Evolutionary conservation across 2,797 vertebrate genomes (phyloP), one percentile per base, ranked within the genome.

Genomic region (Synanceia verrucosa): DNA sequence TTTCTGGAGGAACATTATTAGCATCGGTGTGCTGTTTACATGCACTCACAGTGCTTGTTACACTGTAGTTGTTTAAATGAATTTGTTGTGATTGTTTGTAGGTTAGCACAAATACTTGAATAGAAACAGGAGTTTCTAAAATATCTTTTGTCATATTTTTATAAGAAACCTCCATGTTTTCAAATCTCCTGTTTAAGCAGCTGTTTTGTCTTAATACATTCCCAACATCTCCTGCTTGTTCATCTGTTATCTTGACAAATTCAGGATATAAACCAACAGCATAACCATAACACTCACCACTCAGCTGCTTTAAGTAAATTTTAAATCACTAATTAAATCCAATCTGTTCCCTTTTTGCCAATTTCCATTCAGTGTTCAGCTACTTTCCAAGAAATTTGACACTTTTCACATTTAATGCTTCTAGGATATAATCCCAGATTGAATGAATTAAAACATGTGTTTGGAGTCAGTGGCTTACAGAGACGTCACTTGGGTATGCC

Each of bases 1-100:
- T 63, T 61, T n/a, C 10, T 10, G n/a, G 26, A 56, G 72, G 5
- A 60, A 58, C 66, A 66, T 18, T 63, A 79, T 75, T 52, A 69
- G 41, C 55, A 63, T 53, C 50, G 9, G 64, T 84, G 67, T 26
- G 14, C 47, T 13, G n/a, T 43, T 14, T 61, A 68, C 60, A 68
- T 73, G 59, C 68, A 47, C 58, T 43, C 59, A 31, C 16, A 11
- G 36, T 60, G 6, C 33, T 39, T 39, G 41, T 44, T 65, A 37
- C 19, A 19, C 36, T 74, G 46, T n/a, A 23, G 51, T 18, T 44
- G 29, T 51, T 59, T 57, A 11, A 53, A 19, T 46, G 12, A 50
- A 31, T 58, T 58, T 62, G 41, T 34, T 24, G n/a, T 48, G 23
- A 29, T 1, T 43, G 44, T 73, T 44, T 51, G 23, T 59, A 55